Percentiles rank a stretch among this genome's conserved stretches.
These are phyloP conservation scores for Scrobipalpa costella DNA, from an alignment of 2,888 invertebrate species.

Conservation along the genomic window DNA sequence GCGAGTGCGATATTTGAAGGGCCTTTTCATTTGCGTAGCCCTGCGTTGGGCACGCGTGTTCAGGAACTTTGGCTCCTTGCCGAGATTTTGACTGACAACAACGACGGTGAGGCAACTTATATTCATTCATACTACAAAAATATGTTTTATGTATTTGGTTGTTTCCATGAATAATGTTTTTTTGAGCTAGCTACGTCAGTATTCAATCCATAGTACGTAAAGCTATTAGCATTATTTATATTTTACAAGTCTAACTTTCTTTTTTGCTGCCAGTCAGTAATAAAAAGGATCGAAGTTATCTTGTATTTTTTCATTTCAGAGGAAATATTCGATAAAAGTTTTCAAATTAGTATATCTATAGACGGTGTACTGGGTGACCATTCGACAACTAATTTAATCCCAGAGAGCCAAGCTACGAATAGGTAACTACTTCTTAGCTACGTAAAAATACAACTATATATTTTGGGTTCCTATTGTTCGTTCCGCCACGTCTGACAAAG, in stretches of 20 bases:
- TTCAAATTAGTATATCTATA: constrained; percentile 91
- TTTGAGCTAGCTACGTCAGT: background rate
- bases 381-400: constrained; percentile 84
- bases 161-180: background rate
- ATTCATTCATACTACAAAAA: constrained; percentile 1
- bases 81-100: constrained; percentile 90
- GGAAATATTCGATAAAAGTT: constrained; percentile 94
- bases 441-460: too few species aligned
- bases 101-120: constrained; percentile 83
- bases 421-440: constrained; percentile 69
- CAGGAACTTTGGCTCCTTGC: constrained; percentile 97
- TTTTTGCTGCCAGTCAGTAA: background rate
- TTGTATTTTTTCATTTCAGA: constrained; percentile 81
- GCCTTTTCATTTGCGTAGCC: constrained; percentile 93
- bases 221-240: too few species aligned
- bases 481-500: too few species aligned
- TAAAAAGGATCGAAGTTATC: background rate
- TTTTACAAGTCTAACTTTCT: background rate
- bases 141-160: background rate
- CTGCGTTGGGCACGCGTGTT: constrained; percentile 91
- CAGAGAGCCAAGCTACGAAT: constrained; percentile 85
- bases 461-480: too few species aligned
- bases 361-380: constrained; percentile 90
- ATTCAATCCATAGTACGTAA: background rate
- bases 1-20: constrained; percentile 85